Conservation (phyloP, 2,113 vertebrate species). For the Nipponia nippon region DNA sequence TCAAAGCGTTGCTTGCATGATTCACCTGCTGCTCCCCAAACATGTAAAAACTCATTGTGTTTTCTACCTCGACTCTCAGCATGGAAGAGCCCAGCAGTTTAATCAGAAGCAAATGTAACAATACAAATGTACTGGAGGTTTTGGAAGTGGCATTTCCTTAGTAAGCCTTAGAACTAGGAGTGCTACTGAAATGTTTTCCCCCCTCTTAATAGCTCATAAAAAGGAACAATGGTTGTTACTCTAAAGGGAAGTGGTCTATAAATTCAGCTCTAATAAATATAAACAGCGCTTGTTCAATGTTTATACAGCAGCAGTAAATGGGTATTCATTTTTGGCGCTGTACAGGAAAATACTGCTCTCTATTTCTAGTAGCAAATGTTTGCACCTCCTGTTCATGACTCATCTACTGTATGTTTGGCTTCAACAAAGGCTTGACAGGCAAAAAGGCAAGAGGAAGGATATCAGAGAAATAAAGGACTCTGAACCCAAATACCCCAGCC, state of each 20-base stretch:
- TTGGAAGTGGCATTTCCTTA: neutral
- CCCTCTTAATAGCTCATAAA: conserved; percentile 33
- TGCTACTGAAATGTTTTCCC: neutral
- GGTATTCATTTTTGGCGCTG: conserved; percentile 51
- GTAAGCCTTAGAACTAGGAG: neutral
- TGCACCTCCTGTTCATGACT: conserved; percentile 48
- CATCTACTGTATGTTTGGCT: neutral
- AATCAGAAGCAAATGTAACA: neutral
- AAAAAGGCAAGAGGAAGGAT: neutral
- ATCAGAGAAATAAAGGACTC: neutral
- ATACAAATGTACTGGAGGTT: neutral
- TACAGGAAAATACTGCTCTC: conserved; percentile 18
- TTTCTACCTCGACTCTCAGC: neutral
- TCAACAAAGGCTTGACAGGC: neutral
- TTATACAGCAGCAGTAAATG: conserved; percentile 45
- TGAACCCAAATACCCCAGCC: neutral
- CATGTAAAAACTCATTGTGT: neutral
- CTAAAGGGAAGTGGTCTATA: conserved; percentile 47
- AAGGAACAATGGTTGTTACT: conserved; percentile 27
- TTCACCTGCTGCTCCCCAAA: neutral
- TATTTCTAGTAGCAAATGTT: conserved; percentile 51
- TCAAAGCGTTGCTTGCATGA: neutral
- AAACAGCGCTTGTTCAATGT: conserved; percentile 40
- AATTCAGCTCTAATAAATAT: conserved; percentile 58
- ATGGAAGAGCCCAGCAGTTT: neutral